phyloP scores from a whole-genome alignment of 2,113 vertebrate genomes.

The Cyanistes caeruleus region DNA sequence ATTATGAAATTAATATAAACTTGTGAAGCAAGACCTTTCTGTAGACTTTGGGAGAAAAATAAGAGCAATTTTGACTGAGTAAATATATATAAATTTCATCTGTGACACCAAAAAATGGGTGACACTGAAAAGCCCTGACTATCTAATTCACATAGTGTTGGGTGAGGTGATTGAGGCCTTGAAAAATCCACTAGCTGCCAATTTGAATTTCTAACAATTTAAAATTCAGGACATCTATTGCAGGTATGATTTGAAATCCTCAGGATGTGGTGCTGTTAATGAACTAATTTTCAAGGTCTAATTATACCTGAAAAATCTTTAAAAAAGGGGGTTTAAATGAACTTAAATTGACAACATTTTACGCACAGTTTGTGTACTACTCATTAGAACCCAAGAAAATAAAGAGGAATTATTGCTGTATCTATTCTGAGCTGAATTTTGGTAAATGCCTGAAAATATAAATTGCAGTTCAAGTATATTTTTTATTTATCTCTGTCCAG shows the following conservation, averaged over 20 bases:
- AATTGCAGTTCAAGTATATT: not conserved
- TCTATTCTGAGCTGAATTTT: not conserved
- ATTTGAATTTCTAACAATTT: not conserved
- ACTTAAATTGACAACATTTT: not conserved
- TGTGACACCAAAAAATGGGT: not conserved
- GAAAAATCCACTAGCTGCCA: not conserved
- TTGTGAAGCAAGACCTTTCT: not conserved
- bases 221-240: not conserved
- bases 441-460: not conserved
- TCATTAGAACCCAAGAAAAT: not conserved
- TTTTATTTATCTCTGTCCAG: not conserved
- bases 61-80: not conserved
- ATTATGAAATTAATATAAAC: not conserved
- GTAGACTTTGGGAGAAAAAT: not conserved
- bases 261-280: not conserved
- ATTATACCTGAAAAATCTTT: slow-evolving; percentile 5
- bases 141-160: not conserved
- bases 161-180: not conserved
- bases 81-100: not conserved
- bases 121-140: not conserved
- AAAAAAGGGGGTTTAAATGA: not conserved
- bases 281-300: not conserved
- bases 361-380: not conserved
- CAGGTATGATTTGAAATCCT: not conserved
- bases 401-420: not conserved